Conservation (phyloP, 2,113 vertebrate species). For the Excalfactoria chinensis region DNA sequence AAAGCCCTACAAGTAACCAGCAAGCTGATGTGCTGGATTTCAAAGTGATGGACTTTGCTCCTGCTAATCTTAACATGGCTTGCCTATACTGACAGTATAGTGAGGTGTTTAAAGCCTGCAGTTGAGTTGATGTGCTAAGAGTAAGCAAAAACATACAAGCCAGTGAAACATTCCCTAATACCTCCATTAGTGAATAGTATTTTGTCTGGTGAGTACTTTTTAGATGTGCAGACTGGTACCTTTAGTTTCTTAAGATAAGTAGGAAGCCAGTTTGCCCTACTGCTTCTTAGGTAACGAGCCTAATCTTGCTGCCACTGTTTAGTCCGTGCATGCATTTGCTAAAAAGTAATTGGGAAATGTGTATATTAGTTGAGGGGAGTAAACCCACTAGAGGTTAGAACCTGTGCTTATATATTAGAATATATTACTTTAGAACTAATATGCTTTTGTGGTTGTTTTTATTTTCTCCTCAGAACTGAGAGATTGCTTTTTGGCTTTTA, state of each 20-base stretch:
- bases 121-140: not conserved
- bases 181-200: not conserved
- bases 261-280: not conserved
- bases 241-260: not conserved
- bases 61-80: fast-evolving
- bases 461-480: slow-evolving; percentile 10
- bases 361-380: not conserved
- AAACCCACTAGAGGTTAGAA: not conserved
- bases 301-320: not conserved
- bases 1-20: not conserved
- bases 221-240: not conserved
- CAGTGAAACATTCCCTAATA: not conserved
- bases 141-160: not conserved
- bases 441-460: not conserved
- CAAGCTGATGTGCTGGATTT: not conserved
- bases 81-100: not conserved
- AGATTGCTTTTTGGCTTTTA: not conserved
- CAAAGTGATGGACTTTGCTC: fast-evolving
- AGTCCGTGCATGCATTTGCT: not conserved
- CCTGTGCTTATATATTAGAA: no score
- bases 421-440: not conserved
- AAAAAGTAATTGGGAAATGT: not conserved
- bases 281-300: not conserved
- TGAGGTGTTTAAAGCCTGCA: not conserved
- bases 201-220: not conserved